Base-by-base conservation (phyloP, 2,888 invertebrate species). In the Drosophila setosimentum region DNA sequence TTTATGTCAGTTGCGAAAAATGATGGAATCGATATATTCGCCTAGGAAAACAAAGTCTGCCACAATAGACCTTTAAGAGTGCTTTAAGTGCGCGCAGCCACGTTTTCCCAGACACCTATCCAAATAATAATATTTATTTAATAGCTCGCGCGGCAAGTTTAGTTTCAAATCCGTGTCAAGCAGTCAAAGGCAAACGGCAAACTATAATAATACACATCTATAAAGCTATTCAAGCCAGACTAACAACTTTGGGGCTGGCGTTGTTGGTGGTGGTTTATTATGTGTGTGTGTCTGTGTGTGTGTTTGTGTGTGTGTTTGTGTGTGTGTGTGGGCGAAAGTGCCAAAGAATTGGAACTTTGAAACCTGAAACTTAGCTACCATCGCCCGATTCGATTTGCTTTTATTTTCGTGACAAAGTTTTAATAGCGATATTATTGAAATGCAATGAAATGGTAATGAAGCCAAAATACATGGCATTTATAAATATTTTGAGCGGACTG, bases 371-470 rank as follows among this genome's bases (percentile, higher is more conserved):
- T 70, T 78, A 68, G 72, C 63, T 69, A 59, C 74, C 69, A 51
- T 45, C 33, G 48, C 55, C 54, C 59, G 37, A 62, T 68, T 67
- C 65, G 83, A 70, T 69, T 85, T 74, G 66, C 62, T 82, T 89
- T 87, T 76, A 81, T 83, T 84, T 74, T 76, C 90, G 90, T 89
- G 87, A 89, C 90, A 87, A 89, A 88, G 73, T 88, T 88, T 87
- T 89, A 87, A 88, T 89, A 83, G 90, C 88, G 71, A 83, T 84
- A 79, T 88, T 89, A 89, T 88, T 88, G 83, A 88, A 88, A 75
- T 79, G 85, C 85, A 91, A 86, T 81, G 82, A 87, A 87, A 81
- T 74, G 78, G 78, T 89, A 90, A 90, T 91, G 86, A 89, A 87
- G 83, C 70, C 74, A 75, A 86, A 90, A 79, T 84, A 78, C 79